A percentile compares a stretch with the other conserved stretches of the same genome.
Conservation (phyloP, 2,113 vertebrate genomes). For the Paradisaea rubra region DNA sequence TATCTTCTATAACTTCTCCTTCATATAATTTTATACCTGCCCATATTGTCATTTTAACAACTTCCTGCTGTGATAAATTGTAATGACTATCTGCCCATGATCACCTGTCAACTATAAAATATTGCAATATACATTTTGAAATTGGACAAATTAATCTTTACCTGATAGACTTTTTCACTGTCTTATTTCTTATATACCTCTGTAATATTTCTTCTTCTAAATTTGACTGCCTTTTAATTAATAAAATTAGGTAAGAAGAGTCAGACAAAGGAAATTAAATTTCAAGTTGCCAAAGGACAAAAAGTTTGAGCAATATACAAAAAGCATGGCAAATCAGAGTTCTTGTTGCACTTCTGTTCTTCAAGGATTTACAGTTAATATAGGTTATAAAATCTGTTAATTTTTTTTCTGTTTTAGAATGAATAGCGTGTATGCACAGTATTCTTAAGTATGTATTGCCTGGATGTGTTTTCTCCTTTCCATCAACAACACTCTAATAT, state of each 20-base stretch:
- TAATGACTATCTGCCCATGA: slow-evolving; percentile 53
- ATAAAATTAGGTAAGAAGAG: slow-evolving; percentile 12
- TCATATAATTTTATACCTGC: slow-evolving; percentile 25
- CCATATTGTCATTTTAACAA: slow-evolving; percentile 48
- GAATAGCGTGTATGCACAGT: accelerated
- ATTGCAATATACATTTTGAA: slow-evolving; percentile 59
- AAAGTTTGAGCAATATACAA: background rate
- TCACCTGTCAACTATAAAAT: slow-evolving; percentile 60
- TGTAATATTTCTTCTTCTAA: slow-evolving; percentile 42
- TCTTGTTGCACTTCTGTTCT: background rate
- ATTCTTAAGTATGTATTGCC: background rate
- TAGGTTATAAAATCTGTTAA: background rate
- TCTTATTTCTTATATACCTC: slow-evolving; percentile 10
- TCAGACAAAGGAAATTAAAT: slow-evolving; percentile 38
- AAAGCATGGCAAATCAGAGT: background rate
- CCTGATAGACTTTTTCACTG: slow-evolving; percentile 10
- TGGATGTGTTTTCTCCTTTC: background rate
- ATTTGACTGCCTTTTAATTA: slow-evolving; percentile 31
- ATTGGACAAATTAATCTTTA: slow-evolving; percentile 60
- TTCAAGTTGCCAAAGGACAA: background rate
- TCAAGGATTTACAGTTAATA: background rate
- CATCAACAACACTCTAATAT: background rate
- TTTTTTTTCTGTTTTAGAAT: background rate
- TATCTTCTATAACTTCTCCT: slow-evolving; percentile 17
- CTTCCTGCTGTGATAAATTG: slow-evolving; percentile 54